A percentile compares a stretch with the other conserved stretches of the same genome.
Conservation (phyloP, 2,888 invertebrate genomes). For the Pilophorus perplexus region DNA sequence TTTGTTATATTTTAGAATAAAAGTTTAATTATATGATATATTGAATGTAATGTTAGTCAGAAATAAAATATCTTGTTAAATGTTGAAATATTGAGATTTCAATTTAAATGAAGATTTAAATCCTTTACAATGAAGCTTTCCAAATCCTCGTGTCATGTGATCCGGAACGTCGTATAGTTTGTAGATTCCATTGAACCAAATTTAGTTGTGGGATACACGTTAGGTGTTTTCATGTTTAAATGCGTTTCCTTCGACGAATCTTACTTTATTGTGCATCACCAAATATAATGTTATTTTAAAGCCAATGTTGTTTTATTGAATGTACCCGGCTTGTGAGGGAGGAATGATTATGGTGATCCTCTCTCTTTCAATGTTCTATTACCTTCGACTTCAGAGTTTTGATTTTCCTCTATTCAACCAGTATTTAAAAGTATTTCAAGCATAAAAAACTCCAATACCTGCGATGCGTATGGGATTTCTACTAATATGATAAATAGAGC, state of each 20-base stretch:
- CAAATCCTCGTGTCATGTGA: not conserved
- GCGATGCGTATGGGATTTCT: no score
- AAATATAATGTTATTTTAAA: constrained; percentile 38
- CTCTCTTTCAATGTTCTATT: no score
- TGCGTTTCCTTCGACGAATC: constrained; percentile 21
- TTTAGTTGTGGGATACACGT: constrained; percentile 7
- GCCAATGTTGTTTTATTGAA: not conserved
- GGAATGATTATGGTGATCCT: no score
- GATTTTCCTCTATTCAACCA: no score
- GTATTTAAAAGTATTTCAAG: no score
- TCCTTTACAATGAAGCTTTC: constrained; percentile 2
- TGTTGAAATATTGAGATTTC: constrained; percentile 26
- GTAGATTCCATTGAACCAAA: constrained; percentile 13
- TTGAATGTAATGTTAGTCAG: constrained; percentile 28
- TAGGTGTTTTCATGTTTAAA: constrained; percentile 18
- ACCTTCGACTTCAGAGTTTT: no score
- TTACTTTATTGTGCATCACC: constrained; percentile 18
- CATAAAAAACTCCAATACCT: no score
- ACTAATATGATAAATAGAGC: no score
- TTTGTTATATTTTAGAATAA: constrained; percentile 42
- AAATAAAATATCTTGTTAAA: constrained; percentile 6
- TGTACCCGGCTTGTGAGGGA: not conserved
- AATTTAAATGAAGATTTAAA: constrained; percentile 1
- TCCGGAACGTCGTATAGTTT: not conserved
- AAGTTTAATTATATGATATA: constrained; percentile 15